These are phyloP conservation scores for Melozone crissalis DNA, from an alignment of 2,113 vertebrate genomes.

Conservation along the genomic window DNA sequence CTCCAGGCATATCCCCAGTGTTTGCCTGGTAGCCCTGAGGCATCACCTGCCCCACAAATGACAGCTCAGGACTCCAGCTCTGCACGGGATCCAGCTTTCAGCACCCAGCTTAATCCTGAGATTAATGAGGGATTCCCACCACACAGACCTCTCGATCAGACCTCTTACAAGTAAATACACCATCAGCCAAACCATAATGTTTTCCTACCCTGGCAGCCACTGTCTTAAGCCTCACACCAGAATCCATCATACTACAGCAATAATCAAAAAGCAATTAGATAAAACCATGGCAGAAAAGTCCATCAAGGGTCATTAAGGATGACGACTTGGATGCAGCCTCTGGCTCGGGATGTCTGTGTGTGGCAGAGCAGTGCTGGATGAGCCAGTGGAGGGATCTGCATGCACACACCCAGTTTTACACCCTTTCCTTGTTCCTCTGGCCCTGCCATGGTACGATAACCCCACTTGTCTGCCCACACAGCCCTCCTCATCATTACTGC, in stretches of 20 bases:
- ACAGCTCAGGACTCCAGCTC: background rate
- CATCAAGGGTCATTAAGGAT: conserved; percentile 38
- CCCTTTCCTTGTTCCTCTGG: background rate
- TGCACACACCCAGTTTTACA: background rate
- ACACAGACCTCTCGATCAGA: background rate
- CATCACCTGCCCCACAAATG: background rate
- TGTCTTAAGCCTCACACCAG: conserved; percentile 5
- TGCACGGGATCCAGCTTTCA: accelerated
- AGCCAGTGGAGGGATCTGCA: background rate
- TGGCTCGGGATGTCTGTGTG: background rate
- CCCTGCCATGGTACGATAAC: background rate
- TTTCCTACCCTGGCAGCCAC: conserved; percentile 12
- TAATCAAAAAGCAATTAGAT: conserved; percentile 39
- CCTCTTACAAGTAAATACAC: conserved; percentile 7
- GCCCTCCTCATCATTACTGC: background rate
- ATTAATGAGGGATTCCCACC: conserved; percentile 3
- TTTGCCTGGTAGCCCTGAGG: background rate
- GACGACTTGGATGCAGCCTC: conserved; percentile 9
- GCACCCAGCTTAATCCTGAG: conserved; percentile 14
- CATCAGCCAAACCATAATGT: conserved; percentile 4
- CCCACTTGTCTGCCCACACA: background rate
- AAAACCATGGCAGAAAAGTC: conserved; percentile 35
- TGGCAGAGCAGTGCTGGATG: accelerated
- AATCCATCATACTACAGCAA: conserved; percentile 22
- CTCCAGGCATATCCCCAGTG: background rate